Evolutionary conservation across 2,888 invertebrate genomes (phyloP).

Genomic region (Agonum fuliginosum): DNA sequence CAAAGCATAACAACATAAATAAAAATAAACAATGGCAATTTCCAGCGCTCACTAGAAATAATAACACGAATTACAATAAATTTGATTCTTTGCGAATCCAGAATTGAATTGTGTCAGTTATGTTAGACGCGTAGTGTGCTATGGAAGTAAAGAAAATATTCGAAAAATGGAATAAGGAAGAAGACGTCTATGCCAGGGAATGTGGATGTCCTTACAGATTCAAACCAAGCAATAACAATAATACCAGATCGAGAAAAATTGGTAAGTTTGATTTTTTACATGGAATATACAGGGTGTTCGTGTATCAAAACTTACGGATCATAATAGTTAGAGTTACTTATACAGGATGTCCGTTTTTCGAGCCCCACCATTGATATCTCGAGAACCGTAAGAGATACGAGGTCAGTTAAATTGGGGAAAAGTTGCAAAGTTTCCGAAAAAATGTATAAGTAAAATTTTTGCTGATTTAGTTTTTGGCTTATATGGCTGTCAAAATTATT

Average conservation of each 20-base stretch:
- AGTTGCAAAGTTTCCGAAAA: no score
- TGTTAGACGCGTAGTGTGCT: conserved; percentile 20
- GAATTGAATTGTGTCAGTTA: conserved; percentile 24
- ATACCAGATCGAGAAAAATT: conserved; percentile 42
- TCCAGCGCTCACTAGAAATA: not conserved
- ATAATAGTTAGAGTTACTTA: no score
- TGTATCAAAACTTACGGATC: no score
- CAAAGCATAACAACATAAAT: not conserved
- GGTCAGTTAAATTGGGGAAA: no score
- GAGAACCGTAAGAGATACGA: no score
- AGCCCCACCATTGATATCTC: no score
- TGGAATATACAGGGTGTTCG: not conserved
- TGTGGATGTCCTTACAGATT: conserved; percentile 57
- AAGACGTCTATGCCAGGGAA: conserved; percentile 44
- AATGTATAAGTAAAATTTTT: no score
- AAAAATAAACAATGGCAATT: not conserved
- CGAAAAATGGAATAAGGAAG: conserved; percentile 45
- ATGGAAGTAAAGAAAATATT: conserved; percentile 52
- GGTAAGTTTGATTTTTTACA: conserved; percentile 35
- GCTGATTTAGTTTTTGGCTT: no score
- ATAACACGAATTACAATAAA: not conserved
- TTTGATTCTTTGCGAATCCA: not conserved
- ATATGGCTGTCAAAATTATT: no score
- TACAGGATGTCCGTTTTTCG: no score
- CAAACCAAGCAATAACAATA: conserved; percentile 16